Percentiles rank a stretch among this genome's conserved stretches.
These are phyloP conservation scores for Acronicta psi DNA, from an alignment of 2,888 invertebrate genomes.

Conservation along the genomic window DNA sequence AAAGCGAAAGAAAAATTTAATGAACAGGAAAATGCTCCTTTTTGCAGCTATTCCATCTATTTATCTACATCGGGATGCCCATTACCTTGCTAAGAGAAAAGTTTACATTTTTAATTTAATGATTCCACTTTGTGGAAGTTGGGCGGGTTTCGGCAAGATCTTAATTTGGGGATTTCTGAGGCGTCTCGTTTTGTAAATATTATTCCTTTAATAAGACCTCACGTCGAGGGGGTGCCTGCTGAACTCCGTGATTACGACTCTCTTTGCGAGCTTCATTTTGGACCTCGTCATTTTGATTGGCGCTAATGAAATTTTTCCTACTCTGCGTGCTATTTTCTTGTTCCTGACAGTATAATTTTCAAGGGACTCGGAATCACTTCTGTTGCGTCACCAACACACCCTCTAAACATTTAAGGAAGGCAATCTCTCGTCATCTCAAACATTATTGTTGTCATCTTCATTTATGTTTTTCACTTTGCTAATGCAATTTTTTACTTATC, in stretches of 20 bases:
- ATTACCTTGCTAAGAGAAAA: conserved; percentile 90
- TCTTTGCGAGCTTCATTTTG: conserved; percentile 88
- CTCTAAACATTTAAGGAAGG: conserved; percentile 80
- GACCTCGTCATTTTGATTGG: conserved; percentile 89
- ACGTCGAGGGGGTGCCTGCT: conserved; percentile 86
- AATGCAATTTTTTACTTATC: conserved; percentile 87
- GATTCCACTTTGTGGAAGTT: conserved; percentile 90
- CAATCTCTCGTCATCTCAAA: conserved; percentile 79
- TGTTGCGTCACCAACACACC: conserved; percentile 81
- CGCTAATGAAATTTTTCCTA: conserved; percentile 89
- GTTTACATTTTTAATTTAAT: conserved; percentile 90
- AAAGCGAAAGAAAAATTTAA: conserved; percentile 90
- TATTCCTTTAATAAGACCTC: conserved; percentile 90
- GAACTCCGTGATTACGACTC: conserved; percentile 89
- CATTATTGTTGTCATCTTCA: conserved; percentile 81
- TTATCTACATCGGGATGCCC: conserved; percentile 90
- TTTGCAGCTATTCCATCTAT: conserved; percentile 90
- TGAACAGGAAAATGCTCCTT: conserved; percentile 90
- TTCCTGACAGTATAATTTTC: conserved; percentile 87
- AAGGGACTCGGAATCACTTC: conserved; percentile 77
- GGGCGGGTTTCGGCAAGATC: conserved; percentile 89
- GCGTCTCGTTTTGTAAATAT: conserved; percentile 90
- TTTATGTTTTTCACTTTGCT: conserved; percentile 86
- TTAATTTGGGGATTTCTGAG: conserved; percentile 90
- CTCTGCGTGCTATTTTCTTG: conserved; percentile 85